Percentiles rank a stretch among this genome's conserved stretches.
Evolutionary conservation across 2,888 invertebrate genomes (phyloP).

Genomic region (Cybosia mesomella): DNA sequence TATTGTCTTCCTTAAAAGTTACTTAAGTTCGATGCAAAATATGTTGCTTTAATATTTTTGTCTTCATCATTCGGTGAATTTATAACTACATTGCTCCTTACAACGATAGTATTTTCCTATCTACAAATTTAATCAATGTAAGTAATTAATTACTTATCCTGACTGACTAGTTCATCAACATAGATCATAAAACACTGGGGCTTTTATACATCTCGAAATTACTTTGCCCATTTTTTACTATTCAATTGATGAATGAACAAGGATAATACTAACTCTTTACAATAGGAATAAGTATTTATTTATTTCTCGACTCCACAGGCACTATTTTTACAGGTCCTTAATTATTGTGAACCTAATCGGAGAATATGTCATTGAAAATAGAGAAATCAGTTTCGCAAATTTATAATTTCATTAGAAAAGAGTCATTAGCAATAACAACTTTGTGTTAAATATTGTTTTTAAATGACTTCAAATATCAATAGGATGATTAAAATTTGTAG

Average conservation of each 20-base stretch:
- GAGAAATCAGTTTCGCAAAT: too few species aligned
- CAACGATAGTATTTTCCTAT: not conserved
- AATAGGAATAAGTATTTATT: too few species aligned
- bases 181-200: too few species aligned
- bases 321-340: too few species aligned
- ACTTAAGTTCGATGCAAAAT: constrained; percentile 15
- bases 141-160: not conserved
- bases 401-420: too few species aligned
- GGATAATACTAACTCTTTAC: too few species aligned
- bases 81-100: not conserved
- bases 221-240: too few species aligned
- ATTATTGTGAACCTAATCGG: too few species aligned
- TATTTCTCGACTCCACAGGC: too few species aligned
- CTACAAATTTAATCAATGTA: not conserved
- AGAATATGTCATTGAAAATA: too few species aligned
- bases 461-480: constrained; percentile 40
- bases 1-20: constrained; percentile 6
- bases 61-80: not conserved
- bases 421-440: not conserved
- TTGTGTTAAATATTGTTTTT: not conserved
- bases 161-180: not conserved
- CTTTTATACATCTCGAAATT: too few species aligned
- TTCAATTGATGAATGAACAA: too few species aligned
- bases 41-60: constrained; percentile 1
- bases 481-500: constrained; percentile 43